Evolutionary conservation across 2,113 vertebrate species (phyloP), one percentile per base, ranked within the genome.

Genomic region (Calidris pygmaea): DNA sequence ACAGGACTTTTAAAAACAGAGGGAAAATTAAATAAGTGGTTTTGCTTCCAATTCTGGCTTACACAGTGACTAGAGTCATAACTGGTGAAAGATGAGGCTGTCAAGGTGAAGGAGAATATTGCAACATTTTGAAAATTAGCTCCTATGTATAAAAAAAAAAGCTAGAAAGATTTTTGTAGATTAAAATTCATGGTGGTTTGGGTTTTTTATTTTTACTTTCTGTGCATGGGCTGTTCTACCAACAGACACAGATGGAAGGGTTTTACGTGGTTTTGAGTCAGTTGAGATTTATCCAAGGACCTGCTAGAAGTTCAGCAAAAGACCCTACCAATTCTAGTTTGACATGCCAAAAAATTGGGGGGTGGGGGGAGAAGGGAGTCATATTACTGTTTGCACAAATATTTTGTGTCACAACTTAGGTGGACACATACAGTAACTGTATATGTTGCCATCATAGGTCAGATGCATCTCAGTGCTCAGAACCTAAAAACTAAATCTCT

Each of bases 11-110:
- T 29, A 75, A 39, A 50, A 84, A 12, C 0, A 5, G 5, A 8
- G 1, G 7, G 3, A 1, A 34, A 72, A 21, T 0, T 5, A 9
- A 79, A 19, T 11, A 41, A 60, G 16, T 10, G 0, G 6, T 60
- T 79, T 74, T 50, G 3, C 17, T 93, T 89, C 80, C 17, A 27
- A 1, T 9, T 70, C 6, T 12, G 43, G 39, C 3, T 52, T 79
- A 26, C 19, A 34, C 5, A 45, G 18, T 14, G 32, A 66, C 58
- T 76, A 24, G 11, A 85, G 22, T 45, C 50, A 70, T 45, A 94
- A 71, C 7, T 12, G 3, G 32, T 48, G 27, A 85, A 87, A 94
- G 67, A 85, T 71, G 75, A 87, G 5, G 81, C 6, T 77, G 22
- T n/a, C 50, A 70, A 89, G 37, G 65, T 59, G 32, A 77, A 89